Conservation (phyloP, 2,797 vertebrate species). For the Apogon hyalosoma region DNA sequence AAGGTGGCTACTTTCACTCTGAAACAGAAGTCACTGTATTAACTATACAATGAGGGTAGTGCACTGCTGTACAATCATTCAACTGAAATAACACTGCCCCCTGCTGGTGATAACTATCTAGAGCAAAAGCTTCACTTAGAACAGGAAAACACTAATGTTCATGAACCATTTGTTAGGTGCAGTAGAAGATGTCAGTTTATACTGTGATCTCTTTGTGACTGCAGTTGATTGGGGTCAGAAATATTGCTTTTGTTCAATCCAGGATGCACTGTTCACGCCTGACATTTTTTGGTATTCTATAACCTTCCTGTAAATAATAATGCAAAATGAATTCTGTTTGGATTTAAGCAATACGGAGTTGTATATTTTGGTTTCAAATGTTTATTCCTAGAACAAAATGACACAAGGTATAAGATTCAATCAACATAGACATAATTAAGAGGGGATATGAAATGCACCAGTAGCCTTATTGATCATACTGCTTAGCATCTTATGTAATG, state of each 20-base stretch:
- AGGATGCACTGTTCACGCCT: background rate
- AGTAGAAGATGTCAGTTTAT: background rate
- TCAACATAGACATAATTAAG: slow-evolving; percentile 13
- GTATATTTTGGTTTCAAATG: slow-evolving; percentile 23
- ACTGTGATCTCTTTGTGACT: background rate
- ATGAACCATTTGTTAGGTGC: background rate
- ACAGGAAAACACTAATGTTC: background rate
- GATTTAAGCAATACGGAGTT: slow-evolving; percentile 18
- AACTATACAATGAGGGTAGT: slow-evolving; percentile 27
- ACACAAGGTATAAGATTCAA: slow-evolving; percentile 4
- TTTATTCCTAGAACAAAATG: slow-evolving; percentile 34
- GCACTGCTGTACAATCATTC: slow-evolving; percentile 58
- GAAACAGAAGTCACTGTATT: slow-evolving; percentile 13
- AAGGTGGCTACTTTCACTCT: slow-evolving; percentile 21
- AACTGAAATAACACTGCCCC: slow-evolving; percentile 74
- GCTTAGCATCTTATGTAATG: slow-evolving; percentile 21
- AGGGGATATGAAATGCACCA: slow-evolving; percentile 43
- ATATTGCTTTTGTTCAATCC: background rate
- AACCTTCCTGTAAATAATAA: background rate
- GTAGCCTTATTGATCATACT: slow-evolving; percentile 63
- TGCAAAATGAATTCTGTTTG: slow-evolving; percentile 2
- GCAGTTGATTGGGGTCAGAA: background rate
- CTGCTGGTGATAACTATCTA: slow-evolving; percentile 62
- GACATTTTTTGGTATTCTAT: slow-evolving; percentile 8
- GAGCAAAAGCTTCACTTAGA: slow-evolving; percentile 32